Conservation (phyloP, 2,113 vertebrate species). For the Phrynocephalus versicolor region DNA sequence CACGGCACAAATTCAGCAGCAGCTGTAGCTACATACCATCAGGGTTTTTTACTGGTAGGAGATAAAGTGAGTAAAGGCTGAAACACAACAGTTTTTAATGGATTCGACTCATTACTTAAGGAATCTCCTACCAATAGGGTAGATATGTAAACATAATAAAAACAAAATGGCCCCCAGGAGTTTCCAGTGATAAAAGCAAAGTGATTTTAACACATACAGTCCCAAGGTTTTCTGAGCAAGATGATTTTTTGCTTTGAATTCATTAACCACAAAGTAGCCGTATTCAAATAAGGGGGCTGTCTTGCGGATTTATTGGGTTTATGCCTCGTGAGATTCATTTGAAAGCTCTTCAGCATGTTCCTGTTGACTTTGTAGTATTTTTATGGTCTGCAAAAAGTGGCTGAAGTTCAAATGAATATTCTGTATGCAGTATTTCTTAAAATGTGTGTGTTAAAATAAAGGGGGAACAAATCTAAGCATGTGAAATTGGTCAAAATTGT, state of each 20-base stretch:
- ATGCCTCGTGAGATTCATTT: constrained; percentile 32
- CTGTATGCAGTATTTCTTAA: constrained; percentile 52
- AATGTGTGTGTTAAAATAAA: constrained; percentile 34
- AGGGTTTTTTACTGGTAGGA: neutral
- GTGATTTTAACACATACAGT: constrained; percentile 12
- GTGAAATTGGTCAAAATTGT: constrained; percentile 39
- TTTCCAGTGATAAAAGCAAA: constrained; percentile 40
- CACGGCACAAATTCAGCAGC: neutral
- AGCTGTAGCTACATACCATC: neutral
- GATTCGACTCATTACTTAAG: neutral
- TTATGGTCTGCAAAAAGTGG: constrained; percentile 20
- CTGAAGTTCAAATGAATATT: constrained; percentile 35
- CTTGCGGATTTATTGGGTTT: neutral
- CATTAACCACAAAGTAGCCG: constrained; percentile 9
- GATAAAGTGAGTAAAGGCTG: neutral
- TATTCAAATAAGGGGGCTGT: neutral
- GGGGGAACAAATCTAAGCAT: constrained; percentile 12
- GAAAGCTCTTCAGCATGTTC: constrained; percentile 28
- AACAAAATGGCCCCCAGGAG: neutral
- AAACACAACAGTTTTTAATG: neutral
- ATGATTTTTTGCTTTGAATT: neutral
- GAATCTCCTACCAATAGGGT: neutral
- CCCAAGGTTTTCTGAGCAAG: neutral
- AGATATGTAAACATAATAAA: constrained; percentile 33
- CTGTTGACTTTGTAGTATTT: constrained; percentile 47